phyloP scores from a whole-genome alignment of 1,140 invertebrate species.

The Calephelis virginiensis region DNA sequence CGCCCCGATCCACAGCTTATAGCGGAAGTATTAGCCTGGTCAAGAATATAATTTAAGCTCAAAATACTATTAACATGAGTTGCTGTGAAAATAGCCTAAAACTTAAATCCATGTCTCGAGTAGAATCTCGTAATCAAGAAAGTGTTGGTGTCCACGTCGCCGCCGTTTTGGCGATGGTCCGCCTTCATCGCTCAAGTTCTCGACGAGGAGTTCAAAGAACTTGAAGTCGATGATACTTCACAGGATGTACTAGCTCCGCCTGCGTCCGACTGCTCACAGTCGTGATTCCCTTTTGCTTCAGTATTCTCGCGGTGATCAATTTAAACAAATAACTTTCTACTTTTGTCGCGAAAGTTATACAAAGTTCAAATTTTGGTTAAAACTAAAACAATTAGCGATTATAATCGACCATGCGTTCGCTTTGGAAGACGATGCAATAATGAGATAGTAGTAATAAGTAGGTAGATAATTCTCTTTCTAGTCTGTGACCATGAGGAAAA shows the following conservation, averaged over 20 bases:
- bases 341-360: neutral
- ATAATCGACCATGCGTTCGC: neutral
- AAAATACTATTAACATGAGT: constrained; percentile 21
- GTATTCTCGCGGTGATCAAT: neutral
- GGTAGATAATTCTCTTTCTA: too few relatives aligned
- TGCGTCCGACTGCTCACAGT: neutral
- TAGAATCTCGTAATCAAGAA: neutral
- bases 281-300: too few relatives aligned
- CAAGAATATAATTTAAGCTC: neutral
- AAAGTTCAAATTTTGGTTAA: too few relatives aligned
- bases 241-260: neutral
- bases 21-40: neutral
- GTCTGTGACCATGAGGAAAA: too few relatives aligned
- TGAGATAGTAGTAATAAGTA: too few relatives aligned
- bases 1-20: neutral
- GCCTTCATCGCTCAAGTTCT: neutral
- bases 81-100: constrained; percentile 23
- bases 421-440: constrained; percentile 3
- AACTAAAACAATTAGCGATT: neutral
- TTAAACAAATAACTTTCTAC: neutral
- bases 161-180: constrained; percentile 8
- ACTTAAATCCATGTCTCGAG: constrained; percentile 16
- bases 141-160: neutral
- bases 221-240: neutral
- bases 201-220: neutral